Percentiles rank a stretch among this genome's conserved stretches.
Evolutionary conservation across 1,140 invertebrate species (phyloP).

Genomic region (Brachionus sp.): DNA sequence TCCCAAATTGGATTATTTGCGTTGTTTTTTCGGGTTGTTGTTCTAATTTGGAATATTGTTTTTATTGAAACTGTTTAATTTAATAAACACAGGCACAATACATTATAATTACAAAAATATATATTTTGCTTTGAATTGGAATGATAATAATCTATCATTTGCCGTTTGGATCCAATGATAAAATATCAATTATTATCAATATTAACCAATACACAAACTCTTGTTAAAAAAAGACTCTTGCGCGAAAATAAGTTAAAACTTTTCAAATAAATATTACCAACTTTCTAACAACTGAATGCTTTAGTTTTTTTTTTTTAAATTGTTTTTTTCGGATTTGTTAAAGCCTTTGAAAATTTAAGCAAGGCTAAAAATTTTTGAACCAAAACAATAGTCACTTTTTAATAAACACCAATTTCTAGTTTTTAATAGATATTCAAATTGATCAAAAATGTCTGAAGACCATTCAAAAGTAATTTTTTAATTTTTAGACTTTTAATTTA

Average conservation of each 20-base stretch:
- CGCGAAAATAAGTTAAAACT: neutral
- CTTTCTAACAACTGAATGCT: neutral
- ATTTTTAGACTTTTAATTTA: too few relatives aligned
- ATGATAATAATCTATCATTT: conserved; percentile 47
- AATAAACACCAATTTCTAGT: neutral
- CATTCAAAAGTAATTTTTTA: neutral
- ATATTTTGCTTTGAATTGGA: conserved; percentile 5
- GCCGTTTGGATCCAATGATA: conserved; percentile 27
- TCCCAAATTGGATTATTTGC: conserved; percentile 1
- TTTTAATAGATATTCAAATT: neutral
- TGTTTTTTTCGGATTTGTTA: neutral
- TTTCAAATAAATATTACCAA: neutral
- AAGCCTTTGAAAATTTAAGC: neutral
- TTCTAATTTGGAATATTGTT: neutral
- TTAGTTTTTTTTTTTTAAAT: neutral
- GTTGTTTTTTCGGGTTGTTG: neutral
- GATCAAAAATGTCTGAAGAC: neutral
- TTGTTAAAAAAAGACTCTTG: neutral
- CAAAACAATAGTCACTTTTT: neutral
- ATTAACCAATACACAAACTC: neutral
- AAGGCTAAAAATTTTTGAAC: neutral
- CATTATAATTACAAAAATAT: conserved; percentile 42
- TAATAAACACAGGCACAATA: conserved; percentile 3
- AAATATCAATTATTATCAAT: conserved; percentile 46
- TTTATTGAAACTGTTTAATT: neutral